Evolutionary conservation across 2,888 invertebrate species (phyloP).

Genomic region (Odontocolon sp.): DNA sequence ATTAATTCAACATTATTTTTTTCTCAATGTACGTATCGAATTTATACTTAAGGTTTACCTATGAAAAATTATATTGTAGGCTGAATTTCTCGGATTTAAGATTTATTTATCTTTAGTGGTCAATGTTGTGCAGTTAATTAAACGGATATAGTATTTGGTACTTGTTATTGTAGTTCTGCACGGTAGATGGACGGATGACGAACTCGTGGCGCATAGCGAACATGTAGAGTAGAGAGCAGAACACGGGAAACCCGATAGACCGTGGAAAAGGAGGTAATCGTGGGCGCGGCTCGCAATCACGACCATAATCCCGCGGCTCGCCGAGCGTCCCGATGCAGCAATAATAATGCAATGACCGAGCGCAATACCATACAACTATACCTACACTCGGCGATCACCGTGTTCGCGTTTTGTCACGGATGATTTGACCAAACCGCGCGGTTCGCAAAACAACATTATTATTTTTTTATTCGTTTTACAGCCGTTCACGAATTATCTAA

Average conservation of each 20-base stretch:
- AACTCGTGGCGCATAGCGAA: slow-evolving; percentile 39
- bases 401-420: slow-evolving; percentile 62
- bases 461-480: slow-evolving; percentile 16
- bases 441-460: slow-evolving; percentile 42
- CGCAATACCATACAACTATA: slow-evolving; percentile 64
- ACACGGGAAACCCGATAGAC: slow-evolving; percentile 69
- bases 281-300: slow-evolving; percentile 71
- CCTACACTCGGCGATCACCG: slow-evolving; percentile 48
- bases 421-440: slow-evolving; percentile 57
- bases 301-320: slow-evolving; percentile 64
- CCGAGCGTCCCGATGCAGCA: slow-evolving; percentile 61
- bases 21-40: no score
- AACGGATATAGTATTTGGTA: slow-evolving; percentile 14
- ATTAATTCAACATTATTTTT: no score
- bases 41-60: no score
- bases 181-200: slow-evolving; percentile 44
- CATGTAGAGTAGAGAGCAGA: slow-evolving; percentile 27
- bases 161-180: slow-evolving; percentile 34
- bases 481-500: slow-evolving; percentile 43
- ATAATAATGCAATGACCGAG: slow-evolving; percentile 67
- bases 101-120: no score
- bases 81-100: slow-evolving; percentile 9
- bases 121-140: slow-evolving; percentile 45
- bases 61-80: neutral
- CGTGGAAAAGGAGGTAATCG: slow-evolving; percentile 77